Conservation (phyloP, 2,113 vertebrate genomes). For the Aspidoscelis tigris region DNA sequence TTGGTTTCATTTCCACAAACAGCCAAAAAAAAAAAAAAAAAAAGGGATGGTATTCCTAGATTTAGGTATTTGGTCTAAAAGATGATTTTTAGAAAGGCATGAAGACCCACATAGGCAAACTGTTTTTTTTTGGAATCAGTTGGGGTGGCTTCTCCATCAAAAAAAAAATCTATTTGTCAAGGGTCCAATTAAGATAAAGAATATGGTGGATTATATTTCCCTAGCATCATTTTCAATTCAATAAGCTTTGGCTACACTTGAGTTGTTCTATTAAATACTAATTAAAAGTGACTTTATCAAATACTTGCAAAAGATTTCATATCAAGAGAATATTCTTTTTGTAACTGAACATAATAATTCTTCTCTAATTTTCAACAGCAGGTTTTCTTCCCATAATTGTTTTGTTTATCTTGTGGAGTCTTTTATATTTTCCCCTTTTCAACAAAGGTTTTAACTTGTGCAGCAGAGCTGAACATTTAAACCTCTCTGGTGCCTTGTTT, state of each 20-base stretch:
- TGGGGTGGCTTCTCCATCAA: background rate
- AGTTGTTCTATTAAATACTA: background rate
- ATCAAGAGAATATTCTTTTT: slow-evolving; percentile 6
- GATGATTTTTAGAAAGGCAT: background rate
- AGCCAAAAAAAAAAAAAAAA: background rate
- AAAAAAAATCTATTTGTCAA: background rate
- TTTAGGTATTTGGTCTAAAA: background rate
- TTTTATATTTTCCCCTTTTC: background rate
- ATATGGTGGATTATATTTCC: background rate
- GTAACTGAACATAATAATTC: background rate
- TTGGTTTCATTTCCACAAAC: background rate
- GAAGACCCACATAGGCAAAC: background rate
- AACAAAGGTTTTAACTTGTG: background rate
- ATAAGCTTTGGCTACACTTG: background rate
- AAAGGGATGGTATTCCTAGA: background rate
- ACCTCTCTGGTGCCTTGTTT: background rate
- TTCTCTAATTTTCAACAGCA: background rate
- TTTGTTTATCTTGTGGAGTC: background rate
- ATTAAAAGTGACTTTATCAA: background rate
- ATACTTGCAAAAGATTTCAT: background rate
- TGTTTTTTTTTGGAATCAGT: background rate
- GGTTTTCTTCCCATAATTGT: background rate
- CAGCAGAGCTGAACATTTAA: background rate
- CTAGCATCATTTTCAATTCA: slow-evolving; percentile 1
- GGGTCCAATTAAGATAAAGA: background rate